These are phyloP conservation scores for Drosophila peninsularis DNA, from an alignment of 2,888 invertebrate species.

Conservation along the genomic window DNA sequence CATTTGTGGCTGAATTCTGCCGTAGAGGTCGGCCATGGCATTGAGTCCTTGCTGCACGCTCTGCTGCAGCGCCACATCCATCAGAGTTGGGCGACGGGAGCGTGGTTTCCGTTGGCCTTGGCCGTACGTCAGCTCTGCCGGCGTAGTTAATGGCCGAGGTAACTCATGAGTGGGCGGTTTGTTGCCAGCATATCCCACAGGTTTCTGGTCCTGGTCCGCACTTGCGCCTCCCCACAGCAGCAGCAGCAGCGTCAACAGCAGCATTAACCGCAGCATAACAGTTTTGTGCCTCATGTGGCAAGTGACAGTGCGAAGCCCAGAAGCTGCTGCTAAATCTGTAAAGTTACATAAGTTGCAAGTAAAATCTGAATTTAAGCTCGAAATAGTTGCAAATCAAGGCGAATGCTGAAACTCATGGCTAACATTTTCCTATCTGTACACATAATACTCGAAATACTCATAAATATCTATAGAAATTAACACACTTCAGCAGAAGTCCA, in stretches of 20 bases:
- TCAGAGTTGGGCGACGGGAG: conserved; percentile 75
- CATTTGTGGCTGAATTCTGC: conserved; percentile 83
- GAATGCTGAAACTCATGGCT: no score
- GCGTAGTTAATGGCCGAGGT: conserved; percentile 65
- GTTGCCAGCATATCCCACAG: conserved; percentile 14
- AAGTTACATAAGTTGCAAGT: background rate
- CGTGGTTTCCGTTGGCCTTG: conserved; percentile 44
- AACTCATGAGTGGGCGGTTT: conserved; percentile 69
- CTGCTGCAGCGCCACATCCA: conserved; percentile 82
- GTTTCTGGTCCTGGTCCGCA: conserved; percentile 2
- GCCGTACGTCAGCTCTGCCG: conserved; percentile 26
- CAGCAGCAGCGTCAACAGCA: conserved; percentile 26
- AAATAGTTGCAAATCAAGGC: no score
- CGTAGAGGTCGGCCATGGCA: conserved; percentile 83
- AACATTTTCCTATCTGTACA: no score
- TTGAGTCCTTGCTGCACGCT: conserved; percentile 83
- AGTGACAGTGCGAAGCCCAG: background rate
- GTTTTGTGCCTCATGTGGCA: conserved; percentile 21
- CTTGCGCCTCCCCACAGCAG: conserved; percentile 18
- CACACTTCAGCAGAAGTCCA: no score
- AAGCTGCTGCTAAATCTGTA: conserved; percentile 11
- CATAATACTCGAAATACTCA: no score
- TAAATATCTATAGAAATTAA: no score
- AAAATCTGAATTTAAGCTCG: background rate
- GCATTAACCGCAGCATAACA: conserved; percentile 48